These are phyloP conservation scores for Typhlomys cinereus DNA, from an alignment of 2,113 vertebrate genomes.

Conservation along the genomic window DNA sequence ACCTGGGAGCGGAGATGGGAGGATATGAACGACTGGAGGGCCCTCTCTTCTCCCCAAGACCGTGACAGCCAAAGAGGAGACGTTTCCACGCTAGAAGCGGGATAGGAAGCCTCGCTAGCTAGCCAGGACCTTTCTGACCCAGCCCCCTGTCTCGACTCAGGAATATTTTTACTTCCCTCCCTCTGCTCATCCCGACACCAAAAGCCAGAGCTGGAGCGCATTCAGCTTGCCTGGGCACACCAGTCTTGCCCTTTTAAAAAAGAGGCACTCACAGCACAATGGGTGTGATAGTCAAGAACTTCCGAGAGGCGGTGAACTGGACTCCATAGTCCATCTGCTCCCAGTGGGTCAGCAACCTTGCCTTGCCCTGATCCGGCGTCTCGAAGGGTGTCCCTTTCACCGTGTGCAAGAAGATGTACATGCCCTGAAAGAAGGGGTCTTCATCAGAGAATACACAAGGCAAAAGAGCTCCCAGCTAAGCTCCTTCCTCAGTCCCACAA, in stretches of 20 bases:
- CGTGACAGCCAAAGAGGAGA: neutral
- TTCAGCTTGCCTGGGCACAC: neutral
- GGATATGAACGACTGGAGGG: neutral
- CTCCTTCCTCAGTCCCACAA: neutral
- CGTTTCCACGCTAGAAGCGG: neutral
- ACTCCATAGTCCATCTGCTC: conserved; percentile 99
- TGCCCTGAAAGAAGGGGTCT: conserved; percentile 87
- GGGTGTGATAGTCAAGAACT: conserved; percentile 98
- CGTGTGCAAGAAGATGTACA: conserved; percentile 97
- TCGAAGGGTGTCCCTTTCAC: conserved; percentile 98
- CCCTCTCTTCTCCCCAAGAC: neutral
- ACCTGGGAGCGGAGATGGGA: conserved; percentile 76
- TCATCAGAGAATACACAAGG: neutral
- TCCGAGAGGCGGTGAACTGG: conserved; percentile 96
- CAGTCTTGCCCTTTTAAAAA: neutral
- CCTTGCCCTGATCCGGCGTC: conserved; percentile 97
- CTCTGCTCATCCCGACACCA: neutral
- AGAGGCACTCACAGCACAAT: conserved; percentile 93
- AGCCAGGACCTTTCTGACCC: neutral
- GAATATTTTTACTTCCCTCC: neutral
- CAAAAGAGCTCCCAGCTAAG: neutral
- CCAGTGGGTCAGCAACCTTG: conserved; percentile 96
- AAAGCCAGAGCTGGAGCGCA: neutral
- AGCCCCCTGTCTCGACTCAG: neutral
- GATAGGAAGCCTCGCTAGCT: neutral